These are phyloP conservation scores for Caligus rogercresseyi DNA, from an alignment of 1,140 invertebrate species.

Conservation along the genomic window DNA sequence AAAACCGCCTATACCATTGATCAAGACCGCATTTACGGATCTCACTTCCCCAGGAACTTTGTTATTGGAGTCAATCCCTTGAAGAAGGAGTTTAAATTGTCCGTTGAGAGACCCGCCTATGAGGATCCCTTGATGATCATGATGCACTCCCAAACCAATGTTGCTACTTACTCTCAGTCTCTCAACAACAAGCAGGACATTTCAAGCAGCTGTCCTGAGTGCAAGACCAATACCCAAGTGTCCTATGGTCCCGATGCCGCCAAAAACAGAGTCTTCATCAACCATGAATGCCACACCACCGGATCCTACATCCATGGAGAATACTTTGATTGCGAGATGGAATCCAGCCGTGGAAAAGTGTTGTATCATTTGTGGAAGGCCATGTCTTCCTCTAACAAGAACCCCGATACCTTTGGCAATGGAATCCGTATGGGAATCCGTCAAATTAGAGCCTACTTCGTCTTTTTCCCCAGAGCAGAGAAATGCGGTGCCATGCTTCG, in stretches of 20 bases:
- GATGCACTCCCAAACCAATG: constrained; percentile 6
- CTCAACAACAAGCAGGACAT: not conserved
- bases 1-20: not conserved
- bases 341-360: not conserved
- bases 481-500: constrained; percentile 3
- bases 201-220: constrained; percentile 3
- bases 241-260: not conserved
- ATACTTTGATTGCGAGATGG: constrained; percentile 19
- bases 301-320: constrained; percentile 3
- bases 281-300: not conserved
- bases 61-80: constrained; percentile 17
- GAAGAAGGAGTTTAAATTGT: constrained; percentile 14
- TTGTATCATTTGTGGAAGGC: not conserved
- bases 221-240: not conserved
- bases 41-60: constrained; percentile 8
- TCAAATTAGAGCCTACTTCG: not conserved
- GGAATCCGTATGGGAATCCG: constrained; percentile 3
- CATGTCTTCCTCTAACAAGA: constrained; percentile 10
- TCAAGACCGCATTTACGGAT: constrained; percentile 3
- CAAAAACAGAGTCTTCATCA: not conserved
- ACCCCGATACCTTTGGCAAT: not conserved
- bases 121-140: constrained; percentile 1
- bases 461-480: constrained; percentile 10
- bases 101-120: not conserved
- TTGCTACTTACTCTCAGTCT: not conserved